Evolutionary conservation across 2,888 invertebrate genomes (phyloP).

Genomic region (Cybosia mesomella): DNA sequence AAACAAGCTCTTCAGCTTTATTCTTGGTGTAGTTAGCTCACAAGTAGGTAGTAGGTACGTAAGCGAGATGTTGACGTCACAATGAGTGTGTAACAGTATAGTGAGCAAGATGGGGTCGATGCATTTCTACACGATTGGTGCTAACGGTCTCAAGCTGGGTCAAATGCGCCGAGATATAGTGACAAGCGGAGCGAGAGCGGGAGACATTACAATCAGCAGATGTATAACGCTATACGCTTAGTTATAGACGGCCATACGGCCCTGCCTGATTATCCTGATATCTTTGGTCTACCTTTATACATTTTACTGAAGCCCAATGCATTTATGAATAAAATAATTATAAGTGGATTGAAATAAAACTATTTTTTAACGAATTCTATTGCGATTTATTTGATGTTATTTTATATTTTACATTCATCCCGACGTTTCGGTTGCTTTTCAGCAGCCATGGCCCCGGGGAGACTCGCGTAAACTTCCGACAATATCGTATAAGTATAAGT

Average conservation of each 20-base stretch:
- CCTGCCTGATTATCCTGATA: too few species aligned
- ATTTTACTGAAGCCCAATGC: too few species aligned
- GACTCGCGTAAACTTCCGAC: too few species aligned
- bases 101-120: slow-evolving; percentile 58
- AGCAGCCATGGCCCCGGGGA: too few species aligned
- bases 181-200: slow-evolving; percentile 42
- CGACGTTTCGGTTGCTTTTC: too few species aligned
- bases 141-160: slow-evolving; percentile 64
- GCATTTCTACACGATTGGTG: slow-evolving; percentile 62
- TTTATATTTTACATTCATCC: too few species aligned
- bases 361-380: too few species aligned
- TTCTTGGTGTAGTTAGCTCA: background rate
- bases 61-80: slow-evolving; percentile 3
- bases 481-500: too few species aligned
- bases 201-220: background rate
- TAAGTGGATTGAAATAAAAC: too few species aligned
- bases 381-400: too few species aligned
- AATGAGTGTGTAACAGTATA: slow-evolving; percentile 14
- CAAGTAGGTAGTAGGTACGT: slow-evolving; percentile 4
- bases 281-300: too few species aligned
- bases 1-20: background rate
- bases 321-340: too few species aligned
- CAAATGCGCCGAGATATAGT: slow-evolving; percentile 40
- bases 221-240: background rate
- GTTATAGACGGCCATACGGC: background rate